Base-by-base conservation (phyloP, 1,140 invertebrate genomes). In the Caenorhabditis latens region DNA sequence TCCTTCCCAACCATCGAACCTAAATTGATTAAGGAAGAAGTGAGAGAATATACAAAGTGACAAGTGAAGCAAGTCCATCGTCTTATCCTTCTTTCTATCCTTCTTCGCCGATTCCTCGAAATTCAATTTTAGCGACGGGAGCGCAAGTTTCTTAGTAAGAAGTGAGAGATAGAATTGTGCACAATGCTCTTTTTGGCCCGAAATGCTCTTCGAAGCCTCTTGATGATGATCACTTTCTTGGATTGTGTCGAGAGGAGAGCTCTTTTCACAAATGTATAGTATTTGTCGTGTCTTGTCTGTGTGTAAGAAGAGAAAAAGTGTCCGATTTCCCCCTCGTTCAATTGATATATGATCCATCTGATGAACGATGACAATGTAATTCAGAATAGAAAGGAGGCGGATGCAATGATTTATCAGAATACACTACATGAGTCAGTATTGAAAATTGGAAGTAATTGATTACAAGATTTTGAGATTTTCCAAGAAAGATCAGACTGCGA, bases 331-430 rank as follows among this genome's bases (percentile, higher is more conserved):
- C 42, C n/a, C 46, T 79, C 71, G 32, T 79, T 79, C 71, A 79
- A 79, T 79, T 79, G 71, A 79, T 79, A 79, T 79, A 79, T 79
- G 71, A 79, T 79, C 71, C 46, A 21, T 32, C 71, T 50, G 71
- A 58, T 58, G 55, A 58, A 58, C 55, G 55, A 58, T 19, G 61
- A 63, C 21, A 24, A 63, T 63, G 61, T 63, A 63, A 63, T 32
- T 63, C 61, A 63, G 61, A 63, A 63, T 58, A 0, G 50, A 58
- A 32, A 32, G 32, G 24, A 63, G 11, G 6, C 21, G n/a, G 32
- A 40, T 8, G 21, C 1, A 11, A 7, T 32, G 24, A 11, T 32
- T 63, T 63, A 63, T 63, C 61, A 63, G 8, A 13, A 9, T 13
- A 21, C 21, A 63, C 32, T 24, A 63, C n/a, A 8, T 2, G 21